Evolutionary conservation across 2,113 vertebrate species (phyloP).

Genomic region (Heloderma charlesbogerti): DNA sequence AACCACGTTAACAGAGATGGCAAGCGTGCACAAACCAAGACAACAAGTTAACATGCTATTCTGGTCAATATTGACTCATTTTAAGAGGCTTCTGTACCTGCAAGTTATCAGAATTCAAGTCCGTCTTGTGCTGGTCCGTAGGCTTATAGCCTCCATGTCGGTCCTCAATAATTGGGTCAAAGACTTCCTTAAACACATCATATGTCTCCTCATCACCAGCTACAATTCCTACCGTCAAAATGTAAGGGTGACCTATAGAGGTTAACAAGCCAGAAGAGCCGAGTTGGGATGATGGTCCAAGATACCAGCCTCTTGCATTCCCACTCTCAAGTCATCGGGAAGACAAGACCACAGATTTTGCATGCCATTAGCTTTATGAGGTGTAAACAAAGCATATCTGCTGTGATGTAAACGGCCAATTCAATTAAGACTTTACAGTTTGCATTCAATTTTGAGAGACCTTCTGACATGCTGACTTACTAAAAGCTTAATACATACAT

Average conservation of each 20-base stretch:
- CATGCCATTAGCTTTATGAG: conserved; percentile 40
- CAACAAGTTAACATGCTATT: not conserved
- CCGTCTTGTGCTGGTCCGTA: conserved; percentile 94
- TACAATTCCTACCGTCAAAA: conserved; percentile 96
- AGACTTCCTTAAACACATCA: conserved; percentile 91
- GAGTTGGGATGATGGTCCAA: conserved; percentile 41
- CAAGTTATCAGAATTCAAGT: conserved; percentile 87
- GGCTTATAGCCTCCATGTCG: conserved; percentile 96
- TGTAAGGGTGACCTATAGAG: conserved; percentile 91
- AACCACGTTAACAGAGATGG: not conserved
- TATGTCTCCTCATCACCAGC: conserved; percentile 96
- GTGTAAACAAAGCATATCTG: conserved; percentile 41
- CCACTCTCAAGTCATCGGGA: not conserved
- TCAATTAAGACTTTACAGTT: not conserved
- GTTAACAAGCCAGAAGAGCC: conserved; percentile 60
- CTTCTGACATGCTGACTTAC: not conserved
- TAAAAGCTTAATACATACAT: not conserved
- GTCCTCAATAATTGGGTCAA: conserved; percentile 94
- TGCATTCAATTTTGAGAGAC: not conserved
- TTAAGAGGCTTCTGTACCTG: conserved; percentile 79
- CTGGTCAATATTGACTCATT: not conserved
- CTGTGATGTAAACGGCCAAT: not conserved
- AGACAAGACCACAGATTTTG: conserved; percentile 32
- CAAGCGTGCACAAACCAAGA: rapidly evolving
- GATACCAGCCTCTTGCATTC: conserved; percentile 4